Evolutionary conservation across 2,797 vertebrate genomes (phyloP).

Genomic region (Molossus molossus): DNA sequence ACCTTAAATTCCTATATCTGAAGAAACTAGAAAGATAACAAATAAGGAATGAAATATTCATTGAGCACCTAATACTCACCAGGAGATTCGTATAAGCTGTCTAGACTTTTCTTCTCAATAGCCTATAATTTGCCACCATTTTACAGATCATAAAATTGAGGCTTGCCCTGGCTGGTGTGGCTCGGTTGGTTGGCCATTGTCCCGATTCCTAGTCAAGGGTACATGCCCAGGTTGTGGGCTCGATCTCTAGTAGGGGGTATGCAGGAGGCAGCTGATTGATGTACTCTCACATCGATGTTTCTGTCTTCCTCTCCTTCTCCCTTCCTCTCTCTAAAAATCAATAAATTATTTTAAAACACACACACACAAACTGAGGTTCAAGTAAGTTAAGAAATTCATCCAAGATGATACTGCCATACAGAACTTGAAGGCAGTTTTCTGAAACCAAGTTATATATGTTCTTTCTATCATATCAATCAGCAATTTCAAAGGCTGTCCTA

Average conservation of each 20-base stretch:
- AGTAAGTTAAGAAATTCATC: background rate
- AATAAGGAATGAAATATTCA: background rate
- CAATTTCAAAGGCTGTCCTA: background rate
- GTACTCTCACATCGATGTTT: no score
- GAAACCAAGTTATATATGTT: background rate
- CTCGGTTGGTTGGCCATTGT: no score
- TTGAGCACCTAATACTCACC: background rate
- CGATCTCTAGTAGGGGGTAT: no score
- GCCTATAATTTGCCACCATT: background rate
- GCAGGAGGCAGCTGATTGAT: no score
- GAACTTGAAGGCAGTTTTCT: conserved; percentile 20
- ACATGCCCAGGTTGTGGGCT: no score
- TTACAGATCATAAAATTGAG: background rate
- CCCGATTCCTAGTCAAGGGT: no score
- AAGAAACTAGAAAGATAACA: background rate
- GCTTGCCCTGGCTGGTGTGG: no score
- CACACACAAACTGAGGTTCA: background rate
- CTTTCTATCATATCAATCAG: background rate
- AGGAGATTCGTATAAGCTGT: background rate
- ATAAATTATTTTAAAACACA: no score
- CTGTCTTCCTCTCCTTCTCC: no score
- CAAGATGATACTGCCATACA: background rate
- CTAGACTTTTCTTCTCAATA: background rate
- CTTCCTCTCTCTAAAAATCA: no score
- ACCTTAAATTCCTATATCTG: background rate